phyloP scores from a whole-genome alignment of 2,113 vertebrate genomes.

The Centropristis striata region DNA sequence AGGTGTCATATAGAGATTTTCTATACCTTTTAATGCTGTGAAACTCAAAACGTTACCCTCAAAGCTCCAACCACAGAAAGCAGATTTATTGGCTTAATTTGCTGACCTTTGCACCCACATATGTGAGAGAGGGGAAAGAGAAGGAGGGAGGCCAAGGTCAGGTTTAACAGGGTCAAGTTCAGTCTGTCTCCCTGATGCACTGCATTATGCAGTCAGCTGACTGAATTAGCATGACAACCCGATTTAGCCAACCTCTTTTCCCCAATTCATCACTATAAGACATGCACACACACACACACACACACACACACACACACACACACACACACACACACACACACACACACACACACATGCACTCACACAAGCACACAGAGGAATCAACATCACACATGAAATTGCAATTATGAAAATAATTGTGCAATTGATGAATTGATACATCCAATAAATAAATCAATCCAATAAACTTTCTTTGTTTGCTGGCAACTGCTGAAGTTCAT shows the following conservation, averaged over 20 bases:
- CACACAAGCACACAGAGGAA: too few species aligned
- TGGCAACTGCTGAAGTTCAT: slow-evolving; percentile 40
- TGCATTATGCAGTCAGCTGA: slow-evolving; percentile 86
- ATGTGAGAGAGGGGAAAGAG: slow-evolving; percentile 57
- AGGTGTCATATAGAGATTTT: slow-evolving; percentile 1
- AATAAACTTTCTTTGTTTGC: slow-evolving; percentile 28
- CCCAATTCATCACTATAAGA: slow-evolving; percentile 69
- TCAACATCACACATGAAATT: too few species aligned
- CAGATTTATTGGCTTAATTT: slow-evolving; percentile 85
- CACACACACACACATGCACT: slow-evolving; percentile 6
- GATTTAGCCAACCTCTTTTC: slow-evolving; percentile 84
- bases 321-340: slow-evolving; percentile 29
- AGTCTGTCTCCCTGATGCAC: slow-evolving; percentile 82
- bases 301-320: slow-evolving; percentile 8
- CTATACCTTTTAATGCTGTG: slow-evolving; percentile 25
- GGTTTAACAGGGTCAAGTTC: slow-evolving; percentile 87
- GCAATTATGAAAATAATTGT: slow-evolving; percentile 4
- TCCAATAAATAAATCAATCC: slow-evolving; percentile 6
- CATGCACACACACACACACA: slow-evolving; percentile 35
- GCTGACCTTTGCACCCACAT: slow-evolving; percentile 69
- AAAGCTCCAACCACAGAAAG: slow-evolving; percentile 37
- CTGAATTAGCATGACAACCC: slow-evolving; percentile 87
- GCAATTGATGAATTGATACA: slow-evolving; percentile 1
- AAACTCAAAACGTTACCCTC: slow-evolving; percentile 23
- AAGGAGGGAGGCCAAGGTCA: slow-evolving; percentile 82